Base-by-base conservation (phyloP, 2,888 invertebrate genomes). In the Lithophane leautieri region DNA sequence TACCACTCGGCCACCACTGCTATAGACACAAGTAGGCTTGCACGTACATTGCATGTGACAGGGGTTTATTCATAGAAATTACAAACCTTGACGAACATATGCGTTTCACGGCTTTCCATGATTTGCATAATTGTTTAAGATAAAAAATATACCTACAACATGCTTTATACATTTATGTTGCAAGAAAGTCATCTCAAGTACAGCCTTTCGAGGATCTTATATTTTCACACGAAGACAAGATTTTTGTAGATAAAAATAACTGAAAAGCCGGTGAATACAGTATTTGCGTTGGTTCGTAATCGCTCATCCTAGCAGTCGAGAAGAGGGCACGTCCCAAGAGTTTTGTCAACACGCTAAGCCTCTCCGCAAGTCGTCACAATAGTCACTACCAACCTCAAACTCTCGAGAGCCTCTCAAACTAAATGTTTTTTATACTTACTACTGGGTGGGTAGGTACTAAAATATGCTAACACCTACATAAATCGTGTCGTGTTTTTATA, bases 291-390 rank as follows among this genome's bases (percentile, higher is more conserved):
- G 73, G 82, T 82, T 81, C 75, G 83, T 87, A 81, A 84, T 86
- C 89, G 78, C 76, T 90, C 88, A 93, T 92, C 92, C 90, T 54
- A 70, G 76, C 83, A 71, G 80, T 75, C 73, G 75, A 68, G 74
- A 76, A 78, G 73, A 70, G 78, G 85, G 92, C 94, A 94, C 94
- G 94, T 91, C 84, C 89, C 79, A 84, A 94, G 94, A 90, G 92
- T 81, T 90, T 52, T 86, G 91, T 92, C 90, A 94, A 94, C 88
- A 94, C 73, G 81, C 84, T 89, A 92, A 92, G 92, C 89, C 88
- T 84, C 89, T 88, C 85, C 72, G 63, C 77, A 84, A 78, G 83
- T 81, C 82, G 84, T 83, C 81, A 84, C 87, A 87, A 88, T 89
- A 88, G 90, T 86, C 86, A 79, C 82, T 86, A 78, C 68, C 72